These are phyloP conservation scores for Eupsittula cactorum DNA, from an alignment of 2,113 vertebrate species.

Conservation along the genomic window DNA sequence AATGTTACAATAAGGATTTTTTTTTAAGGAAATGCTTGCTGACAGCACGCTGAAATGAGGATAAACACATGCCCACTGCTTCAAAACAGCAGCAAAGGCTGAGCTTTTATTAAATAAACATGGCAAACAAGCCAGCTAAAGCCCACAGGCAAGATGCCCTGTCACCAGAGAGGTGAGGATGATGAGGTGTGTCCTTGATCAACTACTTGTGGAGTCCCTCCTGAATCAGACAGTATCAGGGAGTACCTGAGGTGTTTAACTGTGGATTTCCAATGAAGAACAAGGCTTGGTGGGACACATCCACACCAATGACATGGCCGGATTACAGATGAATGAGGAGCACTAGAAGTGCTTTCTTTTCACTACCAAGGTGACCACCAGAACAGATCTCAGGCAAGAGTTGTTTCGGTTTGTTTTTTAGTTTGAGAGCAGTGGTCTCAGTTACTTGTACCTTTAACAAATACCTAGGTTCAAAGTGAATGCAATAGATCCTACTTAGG, in stretches of 20 bases:
- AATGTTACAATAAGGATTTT: neutral
- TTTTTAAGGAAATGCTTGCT: neutral
- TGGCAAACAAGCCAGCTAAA: neutral
- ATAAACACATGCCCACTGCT: constrained; percentile 40
- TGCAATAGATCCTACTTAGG: neutral
- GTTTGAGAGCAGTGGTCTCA: neutral
- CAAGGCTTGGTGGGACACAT: fast-evolving
- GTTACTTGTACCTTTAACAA: neutral
- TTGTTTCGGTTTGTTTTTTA: fast-evolving
- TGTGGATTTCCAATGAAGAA: neutral
- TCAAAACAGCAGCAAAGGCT: neutral
- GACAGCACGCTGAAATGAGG: constrained; percentile 28
- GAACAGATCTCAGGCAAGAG: neutral
- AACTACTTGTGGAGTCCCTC: neutral
- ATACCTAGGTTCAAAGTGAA: neutral
- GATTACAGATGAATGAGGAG: neutral
- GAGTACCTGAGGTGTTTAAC: neutral
- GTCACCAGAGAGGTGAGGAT: constrained; percentile 31
- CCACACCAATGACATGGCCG: fast-evolving
- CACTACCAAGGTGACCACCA: neutral
- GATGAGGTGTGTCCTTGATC: constrained; percentile 38
- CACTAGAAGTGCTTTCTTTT: neutral
- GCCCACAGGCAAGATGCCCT: constrained; percentile 19
- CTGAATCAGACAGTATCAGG: neutral
- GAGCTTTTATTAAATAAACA: constrained; percentile 36